These are phyloP conservation scores for Callocephalon fimbriatum DNA, from an alignment of 2,113 vertebrate species.

Conservation along the genomic window DNA sequence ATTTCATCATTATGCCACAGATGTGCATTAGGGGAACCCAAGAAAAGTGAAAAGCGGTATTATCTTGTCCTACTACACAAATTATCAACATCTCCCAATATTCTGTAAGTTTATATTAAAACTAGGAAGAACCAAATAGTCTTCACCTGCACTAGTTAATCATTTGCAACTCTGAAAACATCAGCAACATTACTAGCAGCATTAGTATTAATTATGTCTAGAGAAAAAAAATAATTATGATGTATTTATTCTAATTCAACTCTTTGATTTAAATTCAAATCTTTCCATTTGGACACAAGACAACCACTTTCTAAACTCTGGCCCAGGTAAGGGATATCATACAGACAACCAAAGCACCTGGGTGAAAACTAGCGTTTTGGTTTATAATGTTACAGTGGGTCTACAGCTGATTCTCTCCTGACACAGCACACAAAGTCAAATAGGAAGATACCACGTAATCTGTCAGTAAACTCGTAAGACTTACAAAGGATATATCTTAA, in stretches of 20 bases:
- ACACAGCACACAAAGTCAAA: not conserved
- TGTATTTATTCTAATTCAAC: not conserved
- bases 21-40: not conserved
- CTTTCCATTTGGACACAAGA: not conserved
- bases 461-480: not conserved
- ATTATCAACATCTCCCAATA: not conserved
- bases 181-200: not conserved
- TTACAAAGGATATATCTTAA: not conserved
- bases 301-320: not conserved
- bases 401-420: not conserved
- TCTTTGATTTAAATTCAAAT: not conserved
- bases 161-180: not conserved
- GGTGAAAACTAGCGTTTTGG: not conserved
- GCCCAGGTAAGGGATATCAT: not conserved
- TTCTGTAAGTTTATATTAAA: not conserved
- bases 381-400: not conserved
- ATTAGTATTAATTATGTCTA: not conserved
- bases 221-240: not conserved
- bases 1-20: not conserved
- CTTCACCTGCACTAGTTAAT: not conserved
- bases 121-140: not conserved
- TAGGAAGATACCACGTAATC: not conserved
- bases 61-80: not conserved
- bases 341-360: not conserved
- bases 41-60: not conserved